These are phyloP conservation scores for Thamnaconus septentrionalis DNA, from an alignment of 2,113 vertebrate genomes.

Conservation along the genomic window DNA sequence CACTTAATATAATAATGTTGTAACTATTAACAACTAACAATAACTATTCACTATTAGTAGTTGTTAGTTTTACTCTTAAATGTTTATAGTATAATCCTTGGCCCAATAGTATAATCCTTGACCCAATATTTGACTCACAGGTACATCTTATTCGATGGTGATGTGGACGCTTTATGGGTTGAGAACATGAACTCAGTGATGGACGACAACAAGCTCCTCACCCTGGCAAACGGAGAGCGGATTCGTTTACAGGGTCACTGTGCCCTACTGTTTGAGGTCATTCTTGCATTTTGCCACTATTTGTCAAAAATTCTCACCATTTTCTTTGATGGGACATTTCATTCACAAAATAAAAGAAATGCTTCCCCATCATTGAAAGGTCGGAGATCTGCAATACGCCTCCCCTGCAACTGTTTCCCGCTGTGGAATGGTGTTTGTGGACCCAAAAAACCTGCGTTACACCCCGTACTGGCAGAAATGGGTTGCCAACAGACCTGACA, in stretches of 20 bases:
- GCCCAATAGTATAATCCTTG: too few relatives aligned
- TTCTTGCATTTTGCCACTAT: constrained; percentile 10
- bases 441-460: constrained; percentile 93
- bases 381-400: constrained; percentile 95
- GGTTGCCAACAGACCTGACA: constrained; percentile 76
- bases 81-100: too few relatives aligned
- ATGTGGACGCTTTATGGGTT: constrained; percentile 97
- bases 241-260: constrained; percentile 92
- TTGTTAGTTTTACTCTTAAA: too few relatives aligned
- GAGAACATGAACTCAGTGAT: constrained; percentile 99
- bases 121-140: constrained; percentile 60
- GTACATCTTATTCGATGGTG: constrained; percentile 96
- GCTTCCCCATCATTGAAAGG: constrained; percentile 68
- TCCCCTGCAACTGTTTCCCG: constrained; percentile 96
- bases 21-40: too few relatives aligned
- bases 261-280: constrained; percentile 91
- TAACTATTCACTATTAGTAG: too few relatives aligned
- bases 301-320: too few relatives aligned
- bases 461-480: constrained; percentile 91
- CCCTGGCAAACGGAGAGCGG: constrained; percentile 92
- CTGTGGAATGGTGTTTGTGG: constrained; percentile 97
- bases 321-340: too few relatives aligned
- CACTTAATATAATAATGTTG: too few relatives aligned
- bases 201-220: constrained; percentile 97
- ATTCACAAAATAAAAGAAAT: too few relatives aligned